Evolutionary conservation across 2,888 invertebrate genomes (phyloP), one percentile per base, ranked within the genome.

Genomic region (Drosophila multiciliata): DNA sequence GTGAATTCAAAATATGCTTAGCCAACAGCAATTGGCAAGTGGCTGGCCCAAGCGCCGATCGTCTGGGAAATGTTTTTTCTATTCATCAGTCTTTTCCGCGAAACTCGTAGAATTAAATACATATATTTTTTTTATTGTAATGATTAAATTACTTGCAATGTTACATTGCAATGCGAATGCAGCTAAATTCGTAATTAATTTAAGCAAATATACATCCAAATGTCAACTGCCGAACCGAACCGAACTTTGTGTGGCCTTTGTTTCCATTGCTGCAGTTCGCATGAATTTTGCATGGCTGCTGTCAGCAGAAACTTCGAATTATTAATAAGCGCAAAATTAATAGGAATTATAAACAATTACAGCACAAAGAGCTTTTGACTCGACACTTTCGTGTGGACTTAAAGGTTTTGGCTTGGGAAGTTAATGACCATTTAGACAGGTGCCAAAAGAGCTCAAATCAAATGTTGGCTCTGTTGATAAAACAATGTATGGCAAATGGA

Each of bases 321-420:
- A 85, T 80, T 80, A 73, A 66, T 76, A 75, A 82, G 69, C 75
- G 68, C 76, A 73, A 71, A 87, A 73, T 90, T 87, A 89, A 80
- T 72, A 71, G 72, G 90, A 87, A 87, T 77, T 77, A 63, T 66
- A 62, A 78, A 73, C 68, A 80, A 74, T 78, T 72, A 68, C 57
- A 62, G 64, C 66, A 67, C 65, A 49, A 61, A 68, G 45, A 26
- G 42, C 53, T 71, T 42, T 80, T 66, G 62, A 66, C 58, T 68
- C 55, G 58, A n/a, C 69, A 66, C 36, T 66, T 78, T 78, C 60
- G 57, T 53, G 53, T 66, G 59, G 68, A 66, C 54, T 76, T 75
- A 70, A 77, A 75, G 76, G 61, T 71, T 79, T 77, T 49, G 40
- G 57, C 48, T 60, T 52, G 15, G 45, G 49, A 67, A 78, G 82